A percentile compares a stretch with the other conserved stretches of the same genome.
These are phyloP conservation scores for Enteromius thamalakanensis DNA, from an alignment of 2,797 vertebrate genomes.

Conservation along the genomic window DNA sequence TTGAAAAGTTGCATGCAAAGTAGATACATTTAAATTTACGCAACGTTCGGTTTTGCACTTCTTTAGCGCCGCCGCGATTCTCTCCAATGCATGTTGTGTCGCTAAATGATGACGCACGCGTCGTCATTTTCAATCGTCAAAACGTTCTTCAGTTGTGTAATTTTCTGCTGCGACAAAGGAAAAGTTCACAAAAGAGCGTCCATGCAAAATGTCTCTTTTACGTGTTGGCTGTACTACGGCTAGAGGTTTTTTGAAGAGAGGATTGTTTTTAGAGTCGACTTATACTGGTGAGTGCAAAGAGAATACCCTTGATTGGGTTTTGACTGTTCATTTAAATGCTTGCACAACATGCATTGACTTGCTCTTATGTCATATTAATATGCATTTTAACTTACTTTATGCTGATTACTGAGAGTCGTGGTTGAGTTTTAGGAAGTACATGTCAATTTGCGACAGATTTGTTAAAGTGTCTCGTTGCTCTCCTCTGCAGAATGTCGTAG, in stretches of 20 bases:
- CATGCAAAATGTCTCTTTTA: constrained; percentile 63
- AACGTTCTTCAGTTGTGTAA: constrained; percentile 52
- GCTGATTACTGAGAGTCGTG: no score
- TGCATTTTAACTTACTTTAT: neutral
- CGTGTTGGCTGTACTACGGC: constrained; percentile 35
- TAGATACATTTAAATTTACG: neutral
- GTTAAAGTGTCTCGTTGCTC: neutral
- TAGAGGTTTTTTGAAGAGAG: constrained; percentile 33
- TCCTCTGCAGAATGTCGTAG: constrained; percentile 64
- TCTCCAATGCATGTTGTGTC: constrained; percentile 43
- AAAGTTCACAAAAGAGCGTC: neutral
- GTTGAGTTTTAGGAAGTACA: neutral
- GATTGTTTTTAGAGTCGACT: constrained; percentile 43
- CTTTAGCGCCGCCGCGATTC: neutral
- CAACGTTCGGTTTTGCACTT: neutral
- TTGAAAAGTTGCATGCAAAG: neutral
- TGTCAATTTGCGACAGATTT: neutral
- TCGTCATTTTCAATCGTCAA: constrained; percentile 54
- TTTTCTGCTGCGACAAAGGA: constrained; percentile 5
- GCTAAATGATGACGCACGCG: constrained; percentile 53
- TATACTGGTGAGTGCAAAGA: constrained; percentile 62
- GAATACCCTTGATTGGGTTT: neutral
- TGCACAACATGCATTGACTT: neutral
- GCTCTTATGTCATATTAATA: neutral
- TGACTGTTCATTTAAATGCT: neutral